These are phyloP conservation scores for Peromyscus leucopus DNA, from an alignment of 2,113 vertebrate genomes.

Conservation along the genomic window DNA sequence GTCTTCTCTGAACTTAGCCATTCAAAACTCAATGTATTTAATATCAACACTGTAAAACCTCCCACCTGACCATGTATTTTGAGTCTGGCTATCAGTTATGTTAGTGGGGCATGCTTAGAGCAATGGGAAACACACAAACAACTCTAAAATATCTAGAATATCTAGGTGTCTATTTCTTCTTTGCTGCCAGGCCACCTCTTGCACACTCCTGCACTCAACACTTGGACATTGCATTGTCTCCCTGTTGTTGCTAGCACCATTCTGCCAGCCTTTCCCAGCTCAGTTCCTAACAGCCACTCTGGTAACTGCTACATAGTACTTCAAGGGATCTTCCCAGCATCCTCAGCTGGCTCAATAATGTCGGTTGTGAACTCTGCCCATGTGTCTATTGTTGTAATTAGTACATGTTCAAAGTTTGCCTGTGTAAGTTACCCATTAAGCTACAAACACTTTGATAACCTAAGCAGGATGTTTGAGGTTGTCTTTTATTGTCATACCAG, in stretches of 20 bases:
- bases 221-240: background rate
- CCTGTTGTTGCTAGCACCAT: background rate
- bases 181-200: background rate
- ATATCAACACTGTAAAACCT: background rate
- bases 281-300: background rate
- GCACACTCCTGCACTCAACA: background rate
- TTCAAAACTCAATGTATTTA: background rate
- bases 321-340: background rate
- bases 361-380: background rate
- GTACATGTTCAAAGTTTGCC: background rate
- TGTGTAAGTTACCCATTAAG: background rate
- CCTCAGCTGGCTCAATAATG: too few relatives aligned
- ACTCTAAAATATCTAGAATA: background rate
- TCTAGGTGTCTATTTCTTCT: background rate
- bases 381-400: background rate
- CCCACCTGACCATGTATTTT: background rate
- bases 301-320: rapidly evolving
- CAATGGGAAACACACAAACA: background rate
- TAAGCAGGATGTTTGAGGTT: background rate
- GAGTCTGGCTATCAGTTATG: background rate
- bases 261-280: background rate
- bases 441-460: background rate
- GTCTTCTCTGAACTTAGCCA: background rate
- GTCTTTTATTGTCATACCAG: background rate
- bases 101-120: background rate